A percentile compares a stretch with the other conserved stretches of the same genome.
These are phyloP conservation scores for Chrysochloris asiatica DNA, from an alignment of 2,113 vertebrate genomes.

Conservation along the genomic window DNA sequence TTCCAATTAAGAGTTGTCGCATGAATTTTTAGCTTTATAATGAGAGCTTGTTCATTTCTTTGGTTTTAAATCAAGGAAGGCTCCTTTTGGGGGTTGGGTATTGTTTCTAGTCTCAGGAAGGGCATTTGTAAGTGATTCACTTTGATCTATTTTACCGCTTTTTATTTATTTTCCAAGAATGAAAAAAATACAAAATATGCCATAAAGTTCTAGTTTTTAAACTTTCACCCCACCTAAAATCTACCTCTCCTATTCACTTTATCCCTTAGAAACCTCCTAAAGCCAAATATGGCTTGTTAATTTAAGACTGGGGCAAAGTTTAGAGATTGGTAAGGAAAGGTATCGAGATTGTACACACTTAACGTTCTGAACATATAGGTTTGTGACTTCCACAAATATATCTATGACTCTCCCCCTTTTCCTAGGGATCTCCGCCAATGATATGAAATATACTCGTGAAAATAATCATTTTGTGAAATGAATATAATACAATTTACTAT, in stretches of 20 bases:
- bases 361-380: neutral
- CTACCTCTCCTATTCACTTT: neutral
- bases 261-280: neutral
- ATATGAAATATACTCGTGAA: neutral
- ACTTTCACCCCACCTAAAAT: neutral
- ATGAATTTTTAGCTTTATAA: conserved; percentile 12
- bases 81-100: neutral
- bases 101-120: conserved; percentile 7
- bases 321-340: neutral
- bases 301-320: neutral
- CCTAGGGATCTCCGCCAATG: neutral
- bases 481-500: conserved; percentile 2
- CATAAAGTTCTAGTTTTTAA: neutral
- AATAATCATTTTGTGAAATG: conserved; percentile 41
- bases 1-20: neutral
- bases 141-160: neutral
- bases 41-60: neutral
- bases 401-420: neutral
- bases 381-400: neutral
- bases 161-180: neutral
- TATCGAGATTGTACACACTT: neutral
- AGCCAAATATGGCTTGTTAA: neutral
- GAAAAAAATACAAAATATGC: neutral
- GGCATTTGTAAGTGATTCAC: neutral
- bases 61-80: neutral